Evolutionary conservation across 2,113 vertebrate genomes (phyloP).

Genomic region (Phodopus roborovskii): DNA sequence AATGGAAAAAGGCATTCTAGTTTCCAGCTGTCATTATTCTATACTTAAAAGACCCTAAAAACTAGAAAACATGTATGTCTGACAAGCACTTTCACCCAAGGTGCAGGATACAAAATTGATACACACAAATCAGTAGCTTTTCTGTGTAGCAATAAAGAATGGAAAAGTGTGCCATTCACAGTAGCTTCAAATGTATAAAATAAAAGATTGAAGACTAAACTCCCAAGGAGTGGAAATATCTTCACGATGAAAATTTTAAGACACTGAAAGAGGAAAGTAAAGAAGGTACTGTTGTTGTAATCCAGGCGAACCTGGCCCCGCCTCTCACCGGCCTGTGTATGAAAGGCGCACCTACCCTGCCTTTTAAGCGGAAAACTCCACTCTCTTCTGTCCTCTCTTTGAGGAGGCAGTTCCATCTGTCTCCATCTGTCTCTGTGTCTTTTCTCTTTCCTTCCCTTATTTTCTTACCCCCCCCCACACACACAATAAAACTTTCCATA

Average conservation of each 20-base stretch:
- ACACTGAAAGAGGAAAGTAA: neutral
- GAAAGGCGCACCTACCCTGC: too few species aligned
- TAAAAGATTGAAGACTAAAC: neutral
- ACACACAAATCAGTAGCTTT: neutral
- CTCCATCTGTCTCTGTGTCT: too few species aligned
- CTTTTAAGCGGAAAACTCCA: too few species aligned
- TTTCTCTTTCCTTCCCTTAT: too few species aligned
- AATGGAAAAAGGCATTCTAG: neutral
- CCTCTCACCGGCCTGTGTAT: too few species aligned
- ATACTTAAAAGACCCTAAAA: neutral
- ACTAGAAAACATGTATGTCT: neutral
- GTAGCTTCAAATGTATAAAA: neutral
- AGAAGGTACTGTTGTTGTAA: neutral
- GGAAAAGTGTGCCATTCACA: neutral
- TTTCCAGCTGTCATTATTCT: neutral
- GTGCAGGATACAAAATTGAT: neutral
- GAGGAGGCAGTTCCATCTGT: too few species aligned
- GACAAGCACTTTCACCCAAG: neutral
- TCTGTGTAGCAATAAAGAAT: neutral
- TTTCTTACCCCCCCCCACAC: too few species aligned
- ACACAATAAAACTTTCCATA: too few species aligned
- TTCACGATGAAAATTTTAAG: neutral
- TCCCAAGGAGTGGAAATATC: neutral
- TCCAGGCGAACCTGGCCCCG: too few species aligned
- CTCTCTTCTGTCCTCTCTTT: too few species aligned